Evolutionary conservation across 2,797 vertebrate species (phyloP).

Genomic region (Notamacropus eugenii): DNA sequence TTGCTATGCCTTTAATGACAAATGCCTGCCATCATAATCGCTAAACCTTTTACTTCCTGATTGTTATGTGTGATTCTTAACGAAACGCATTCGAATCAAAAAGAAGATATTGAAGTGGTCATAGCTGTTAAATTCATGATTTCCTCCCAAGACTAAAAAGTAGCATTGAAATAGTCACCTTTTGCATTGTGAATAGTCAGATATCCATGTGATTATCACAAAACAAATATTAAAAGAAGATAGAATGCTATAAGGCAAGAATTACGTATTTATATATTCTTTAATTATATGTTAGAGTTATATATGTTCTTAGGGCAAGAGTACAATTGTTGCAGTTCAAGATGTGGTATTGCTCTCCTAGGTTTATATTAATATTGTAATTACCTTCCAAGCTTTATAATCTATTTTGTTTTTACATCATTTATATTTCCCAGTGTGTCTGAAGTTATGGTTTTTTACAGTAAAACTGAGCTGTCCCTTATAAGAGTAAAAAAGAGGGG

Average conservation of each 20-base stretch:
- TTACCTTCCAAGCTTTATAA: not conserved
- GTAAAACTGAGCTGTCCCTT: not conserved
- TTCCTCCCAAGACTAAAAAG: not conserved
- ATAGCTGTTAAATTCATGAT: not conserved
- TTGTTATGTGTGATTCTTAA: not conserved
- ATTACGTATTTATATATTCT: not conserved
- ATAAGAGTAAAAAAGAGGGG: not conserved
- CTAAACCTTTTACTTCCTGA: not conserved
- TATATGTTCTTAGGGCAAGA: not conserved
- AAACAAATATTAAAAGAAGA: not conserved
- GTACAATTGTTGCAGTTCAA: not conserved
- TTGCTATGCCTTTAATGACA: not conserved
- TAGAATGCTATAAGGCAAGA: not conserved
- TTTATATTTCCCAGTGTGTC: not conserved
- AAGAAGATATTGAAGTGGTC: too few relatives aligned
- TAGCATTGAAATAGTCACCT: not conserved
- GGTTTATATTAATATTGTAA: not conserved
- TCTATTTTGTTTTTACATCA: not conserved
- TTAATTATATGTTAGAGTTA: not conserved
- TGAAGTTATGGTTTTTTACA: not conserved
- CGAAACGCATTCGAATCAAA: not conserved
- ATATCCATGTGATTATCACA: not conserved
- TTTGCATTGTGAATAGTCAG: not conserved
- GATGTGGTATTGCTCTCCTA: not conserved
- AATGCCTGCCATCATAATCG: not conserved